A percentile compares a stretch with the other conserved stretches of the same genome.
phyloP scores from a whole-genome alignment of 2,113 vertebrate genomes.

The Diadophis punctatus region DNA sequence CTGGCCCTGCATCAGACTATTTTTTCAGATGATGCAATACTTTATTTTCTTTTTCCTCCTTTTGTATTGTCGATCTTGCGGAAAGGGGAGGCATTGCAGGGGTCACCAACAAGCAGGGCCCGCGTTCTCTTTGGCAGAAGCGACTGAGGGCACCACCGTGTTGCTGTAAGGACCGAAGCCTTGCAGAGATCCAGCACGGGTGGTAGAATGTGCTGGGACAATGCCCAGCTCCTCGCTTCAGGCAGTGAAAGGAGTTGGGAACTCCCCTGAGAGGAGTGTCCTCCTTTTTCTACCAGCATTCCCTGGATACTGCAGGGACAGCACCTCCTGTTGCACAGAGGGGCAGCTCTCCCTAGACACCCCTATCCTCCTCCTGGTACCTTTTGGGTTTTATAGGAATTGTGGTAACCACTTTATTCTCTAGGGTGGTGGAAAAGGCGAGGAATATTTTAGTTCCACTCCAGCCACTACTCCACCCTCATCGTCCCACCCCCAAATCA shows the following conservation, averaged over 20 bases:
- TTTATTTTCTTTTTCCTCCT: slow-evolving; percentile 86
- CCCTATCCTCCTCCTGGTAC: neutral
- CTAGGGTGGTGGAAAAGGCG: slow-evolving; percentile 6
- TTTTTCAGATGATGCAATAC: slow-evolving; percentile 70
- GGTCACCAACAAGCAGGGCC: slow-evolving; percentile 2
- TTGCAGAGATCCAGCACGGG: neutral
- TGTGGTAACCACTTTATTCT: slow-evolving; percentile 27
- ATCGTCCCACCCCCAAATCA: neutral
- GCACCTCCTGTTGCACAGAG: slow-evolving; percentile 42
- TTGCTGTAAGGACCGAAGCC: neutral
- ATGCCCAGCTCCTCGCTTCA: neutral
- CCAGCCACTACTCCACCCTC: neutral
- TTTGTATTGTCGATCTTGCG: slow-evolving; percentile 71
- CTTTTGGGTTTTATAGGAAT: slow-evolving; percentile 37
- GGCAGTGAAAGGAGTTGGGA: neutral
- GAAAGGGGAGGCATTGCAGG: slow-evolving; percentile 53
- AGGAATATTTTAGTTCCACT: slow-evolving; percentile 14
- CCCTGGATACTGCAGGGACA: slow-evolving; percentile 52
- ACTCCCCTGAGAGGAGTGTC: neutral
- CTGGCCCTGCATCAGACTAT: slow-evolving; percentile 16
- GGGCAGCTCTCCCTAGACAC: neutral
- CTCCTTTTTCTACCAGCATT: slow-evolving; percentile 67
- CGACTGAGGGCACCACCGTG: neutral
- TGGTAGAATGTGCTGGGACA: neutral
- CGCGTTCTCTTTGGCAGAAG: neutral